These are phyloP conservation scores for Brachirus orientalis DNA, from an alignment of 2,113 vertebrate species.

Conservation along the genomic window DNA sequence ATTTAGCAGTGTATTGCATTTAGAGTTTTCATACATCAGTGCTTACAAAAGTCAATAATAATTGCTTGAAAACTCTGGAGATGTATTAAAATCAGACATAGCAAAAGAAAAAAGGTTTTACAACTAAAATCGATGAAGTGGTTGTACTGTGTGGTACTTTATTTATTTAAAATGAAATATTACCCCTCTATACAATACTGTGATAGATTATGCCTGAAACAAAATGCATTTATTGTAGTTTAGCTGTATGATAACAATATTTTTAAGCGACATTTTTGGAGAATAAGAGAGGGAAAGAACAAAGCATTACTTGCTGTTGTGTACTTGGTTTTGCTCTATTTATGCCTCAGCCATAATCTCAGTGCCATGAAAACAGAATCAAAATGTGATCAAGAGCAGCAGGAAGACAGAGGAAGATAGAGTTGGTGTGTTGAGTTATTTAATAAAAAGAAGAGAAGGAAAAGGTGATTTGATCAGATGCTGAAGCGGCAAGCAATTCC, in stretches of 20 bases:
- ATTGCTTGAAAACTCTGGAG: no score
- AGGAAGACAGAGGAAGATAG: background rate
- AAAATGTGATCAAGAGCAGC: slow-evolving; percentile 11
- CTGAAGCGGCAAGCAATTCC: background rate
- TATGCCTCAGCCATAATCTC: slow-evolving; percentile 18
- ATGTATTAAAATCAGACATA: no score
- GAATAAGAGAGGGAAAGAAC: background rate
- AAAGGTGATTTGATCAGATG: slow-evolving; percentile 1
- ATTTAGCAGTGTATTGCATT: no score
- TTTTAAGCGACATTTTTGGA: background rate
- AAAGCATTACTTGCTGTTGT: slow-evolving; percentile 1
- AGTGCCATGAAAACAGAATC: slow-evolving; percentile 9
- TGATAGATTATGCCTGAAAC: no score
- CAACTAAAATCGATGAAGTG: no score
- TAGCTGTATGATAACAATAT: no score
- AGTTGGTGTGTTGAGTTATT: background rate
- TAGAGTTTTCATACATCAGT: no score
- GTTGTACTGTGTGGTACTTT: no score
- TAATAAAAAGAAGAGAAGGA: background rate
- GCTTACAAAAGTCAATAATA: no score
- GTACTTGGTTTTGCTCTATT: slow-evolving; percentile 6
- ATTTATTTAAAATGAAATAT: no score
- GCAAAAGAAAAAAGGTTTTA: no score
- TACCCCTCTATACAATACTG: no score
- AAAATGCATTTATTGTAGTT: background rate